phyloP scores from a whole-genome alignment of 1,140 invertebrate species.

The Drosophila sucinea region DNA sequence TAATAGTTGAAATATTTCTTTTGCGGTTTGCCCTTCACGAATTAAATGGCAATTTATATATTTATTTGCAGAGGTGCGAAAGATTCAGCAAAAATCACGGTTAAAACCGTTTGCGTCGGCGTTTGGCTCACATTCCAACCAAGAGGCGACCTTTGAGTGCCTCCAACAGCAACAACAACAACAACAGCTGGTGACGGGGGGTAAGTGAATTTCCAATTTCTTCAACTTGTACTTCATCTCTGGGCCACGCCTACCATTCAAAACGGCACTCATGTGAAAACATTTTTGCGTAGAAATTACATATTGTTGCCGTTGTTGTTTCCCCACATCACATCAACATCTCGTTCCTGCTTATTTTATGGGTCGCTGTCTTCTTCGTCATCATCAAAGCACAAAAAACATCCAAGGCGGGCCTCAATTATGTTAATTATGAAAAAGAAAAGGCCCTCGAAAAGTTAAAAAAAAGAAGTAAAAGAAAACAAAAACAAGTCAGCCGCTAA shows the following conservation, averaged over 20 bases:
- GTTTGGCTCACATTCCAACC: constrained; percentile 41
- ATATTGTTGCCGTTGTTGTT: constrained; percentile 46
- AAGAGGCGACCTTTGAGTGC: neutral
- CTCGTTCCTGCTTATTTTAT: constrained; percentile 18
- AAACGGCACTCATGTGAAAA: constrained; percentile 34
- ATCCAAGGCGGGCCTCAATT: constrained; percentile 36
- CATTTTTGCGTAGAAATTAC: constrained; percentile 64
- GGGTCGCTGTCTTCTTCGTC: neutral
- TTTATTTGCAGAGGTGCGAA: constrained; percentile 37
- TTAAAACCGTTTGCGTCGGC: constrained; percentile 19
- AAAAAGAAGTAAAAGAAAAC: neutral
- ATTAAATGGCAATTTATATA: constrained; percentile 29
- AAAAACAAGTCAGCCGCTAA: constrained; percentile 11
- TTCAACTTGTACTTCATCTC: neutral
- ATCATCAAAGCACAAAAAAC: constrained; percentile 45
- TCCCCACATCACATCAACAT: neutral
- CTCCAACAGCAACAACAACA: neutral
- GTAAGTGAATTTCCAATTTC: constrained; percentile 44
- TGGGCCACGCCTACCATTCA: neutral
- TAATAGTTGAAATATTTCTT: constrained; percentile 47
- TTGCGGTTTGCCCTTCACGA: constrained; percentile 45
- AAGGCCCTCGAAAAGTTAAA: constrained; percentile 24
- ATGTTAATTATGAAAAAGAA: constrained; percentile 55
- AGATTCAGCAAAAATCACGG: constrained; percentile 27
- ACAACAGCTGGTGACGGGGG: constrained; percentile 1